Percentiles rank a stretch among this genome's conserved stretches.
phyloP scores from a whole-genome alignment of 2,113 vertebrate genomes.

The Procavia capensis region DNA sequence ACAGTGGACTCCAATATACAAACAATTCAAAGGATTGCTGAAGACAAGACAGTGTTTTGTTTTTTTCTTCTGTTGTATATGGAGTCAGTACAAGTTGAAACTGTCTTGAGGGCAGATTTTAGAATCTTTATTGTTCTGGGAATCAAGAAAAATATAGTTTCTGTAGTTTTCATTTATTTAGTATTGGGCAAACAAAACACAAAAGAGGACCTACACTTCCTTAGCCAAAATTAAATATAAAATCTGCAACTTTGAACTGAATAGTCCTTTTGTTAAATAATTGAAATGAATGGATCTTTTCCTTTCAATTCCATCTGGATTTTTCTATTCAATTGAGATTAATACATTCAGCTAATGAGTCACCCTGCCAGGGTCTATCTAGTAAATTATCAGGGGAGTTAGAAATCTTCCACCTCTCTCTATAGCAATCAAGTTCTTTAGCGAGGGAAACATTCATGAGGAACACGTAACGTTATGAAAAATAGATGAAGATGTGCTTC shows the following conservation, averaged over 20 bases:
- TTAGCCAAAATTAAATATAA: conserved; percentile 58
- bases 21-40: too few species aligned
- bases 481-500: background rate
- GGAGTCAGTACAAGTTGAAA: too few species aligned
- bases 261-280: background rate
- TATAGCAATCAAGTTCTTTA: conserved; percentile 38
- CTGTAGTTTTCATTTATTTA: conserved; percentile 14
- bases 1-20: too few species aligned
- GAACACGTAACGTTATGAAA: conserved; percentile 36
- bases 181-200: background rate
- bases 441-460: background rate
- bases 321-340: conserved; percentile 52
- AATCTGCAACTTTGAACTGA: background rate
- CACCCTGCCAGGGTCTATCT: conserved; percentile 41
- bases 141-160: conserved; percentile 31
- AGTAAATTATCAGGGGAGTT: conserved; percentile 45
- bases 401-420: background rate
- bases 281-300: conserved; percentile 22
- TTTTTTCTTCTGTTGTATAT: too few species aligned
- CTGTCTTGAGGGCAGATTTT: background rate
- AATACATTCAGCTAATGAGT: conserved; percentile 74
- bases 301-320: conserved; percentile 40
- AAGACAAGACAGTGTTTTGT: too few species aligned
- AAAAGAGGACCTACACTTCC: conserved; percentile 35
- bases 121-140: background rate